Evolutionary conservation across 1,140 invertebrate genomes (phyloP).

Genomic region (Vanessa tameamea): DNA sequence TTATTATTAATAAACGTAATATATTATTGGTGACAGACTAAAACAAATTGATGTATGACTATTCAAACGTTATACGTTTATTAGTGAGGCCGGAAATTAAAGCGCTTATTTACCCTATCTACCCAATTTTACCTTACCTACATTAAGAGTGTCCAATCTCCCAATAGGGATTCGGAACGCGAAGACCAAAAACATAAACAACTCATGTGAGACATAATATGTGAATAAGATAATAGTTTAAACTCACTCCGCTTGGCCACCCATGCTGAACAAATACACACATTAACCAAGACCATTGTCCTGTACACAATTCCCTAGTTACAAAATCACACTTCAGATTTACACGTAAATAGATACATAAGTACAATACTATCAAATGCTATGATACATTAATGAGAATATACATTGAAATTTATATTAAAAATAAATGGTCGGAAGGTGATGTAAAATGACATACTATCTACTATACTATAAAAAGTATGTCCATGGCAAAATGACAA

Average conservation of each 20-base stretch:
- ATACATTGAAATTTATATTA: too few species aligned
- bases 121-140: neutral
- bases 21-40: too few species aligned
- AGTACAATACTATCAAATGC: too few species aligned
- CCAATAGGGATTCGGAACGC: constrained; percentile 8
- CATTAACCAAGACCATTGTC: constrained; percentile 45
- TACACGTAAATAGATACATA: neutral
- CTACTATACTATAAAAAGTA: constrained; percentile 49
- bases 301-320: constrained; percentile 41
- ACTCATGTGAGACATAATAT: constrained; percentile 22
- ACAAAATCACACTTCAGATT: constrained; percentile 25
- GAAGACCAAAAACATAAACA: constrained; percentile 13
- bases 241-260: constrained; percentile 33
- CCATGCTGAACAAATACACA: constrained; percentile 40
- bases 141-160: neutral
- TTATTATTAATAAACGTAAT: too few species aligned
- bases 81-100: neutral
- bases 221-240: constrained; percentile 35
- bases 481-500: constrained; percentile 39
- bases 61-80: too few species aligned
- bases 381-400: too few species aligned
- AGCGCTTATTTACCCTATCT: neutral
- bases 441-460: constrained; percentile 20
- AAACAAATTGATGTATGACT: too few species aligned
- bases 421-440: neutral